These are phyloP conservation scores for Mugil cephalus DNA, from an alignment of 2,113 vertebrate species.

Conservation along the genomic window DNA sequence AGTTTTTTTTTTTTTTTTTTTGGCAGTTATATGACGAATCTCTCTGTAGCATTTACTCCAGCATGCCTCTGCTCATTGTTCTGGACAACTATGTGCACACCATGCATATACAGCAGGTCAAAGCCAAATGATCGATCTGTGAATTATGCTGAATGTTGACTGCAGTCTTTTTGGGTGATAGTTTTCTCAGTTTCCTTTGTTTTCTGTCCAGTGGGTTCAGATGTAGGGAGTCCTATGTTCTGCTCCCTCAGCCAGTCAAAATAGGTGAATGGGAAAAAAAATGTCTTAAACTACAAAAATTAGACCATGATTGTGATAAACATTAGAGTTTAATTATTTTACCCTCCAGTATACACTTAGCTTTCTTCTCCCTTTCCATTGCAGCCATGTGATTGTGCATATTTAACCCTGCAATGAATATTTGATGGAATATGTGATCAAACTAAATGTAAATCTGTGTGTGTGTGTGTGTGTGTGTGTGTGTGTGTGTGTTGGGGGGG, in stretches of 20 bases:
- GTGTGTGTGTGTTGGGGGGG: conserved; percentile 6
- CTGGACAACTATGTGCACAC: conserved; percentile 3
- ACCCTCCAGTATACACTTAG: conserved; percentile 57
- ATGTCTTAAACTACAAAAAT: conserved; percentile 7
- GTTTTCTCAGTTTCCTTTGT: too few relatives aligned
- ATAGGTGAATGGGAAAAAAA: not conserved
- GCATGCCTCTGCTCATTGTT: not conserved
- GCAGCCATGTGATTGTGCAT: conserved; percentile 50
- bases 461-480: too few relatives aligned
- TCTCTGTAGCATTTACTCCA: not conserved
- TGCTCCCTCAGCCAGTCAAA: too few relatives aligned
- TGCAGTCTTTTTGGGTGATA: not conserved
- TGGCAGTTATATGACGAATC: not conserved
- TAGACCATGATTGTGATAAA: conserved; percentile 23
- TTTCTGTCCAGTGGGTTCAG: too few relatives aligned
- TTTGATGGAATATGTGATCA: conserved; percentile 79
- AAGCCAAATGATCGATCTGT: not conserved
- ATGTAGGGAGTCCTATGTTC: not conserved
- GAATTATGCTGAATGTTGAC: not conserved
- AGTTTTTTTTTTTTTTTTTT: too few relatives aligned
- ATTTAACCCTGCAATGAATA: conserved; percentile 76
- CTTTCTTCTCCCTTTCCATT: conserved; percentile 22
- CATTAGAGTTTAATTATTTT: conserved; percentile 40
- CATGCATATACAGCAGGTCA: not conserved
- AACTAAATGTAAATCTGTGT: conserved; percentile 70